These are phyloP conservation scores for Plestiodon gilberti DNA, from an alignment of 2,113 vertebrate species.

Conservation along the genomic window DNA sequence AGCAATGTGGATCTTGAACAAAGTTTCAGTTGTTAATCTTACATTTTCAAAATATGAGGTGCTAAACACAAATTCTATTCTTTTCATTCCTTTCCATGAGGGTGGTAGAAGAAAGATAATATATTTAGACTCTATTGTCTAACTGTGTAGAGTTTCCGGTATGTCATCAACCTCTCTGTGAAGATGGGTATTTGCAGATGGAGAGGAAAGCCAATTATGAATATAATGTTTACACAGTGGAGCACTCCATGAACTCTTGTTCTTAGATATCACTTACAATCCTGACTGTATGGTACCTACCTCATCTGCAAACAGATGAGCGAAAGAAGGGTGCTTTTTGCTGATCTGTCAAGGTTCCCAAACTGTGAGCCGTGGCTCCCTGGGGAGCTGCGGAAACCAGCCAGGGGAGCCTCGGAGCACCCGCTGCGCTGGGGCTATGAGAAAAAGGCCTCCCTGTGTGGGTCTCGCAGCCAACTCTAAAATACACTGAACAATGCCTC, in stretches of 20 bases:
- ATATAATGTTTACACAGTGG: background rate
- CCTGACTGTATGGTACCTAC: no score
- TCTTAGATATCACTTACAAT: background rate
- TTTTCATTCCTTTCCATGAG: background rate
- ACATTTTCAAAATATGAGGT: background rate
- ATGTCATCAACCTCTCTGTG: background rate
- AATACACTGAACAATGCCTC: no score
- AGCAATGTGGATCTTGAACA: background rate
- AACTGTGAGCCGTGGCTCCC: no score
- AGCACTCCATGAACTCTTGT: background rate
- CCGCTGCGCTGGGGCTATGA: no score
- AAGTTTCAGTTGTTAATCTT: background rate
- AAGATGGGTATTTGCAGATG: background rate
- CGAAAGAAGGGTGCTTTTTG: no score
- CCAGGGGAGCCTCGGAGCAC: no score
- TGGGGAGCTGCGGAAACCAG: no score
- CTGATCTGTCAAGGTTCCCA: no score
- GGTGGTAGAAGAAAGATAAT: background rate
- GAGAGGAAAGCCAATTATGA: background rate
- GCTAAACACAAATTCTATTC: background rate
- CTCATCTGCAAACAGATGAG: no score
- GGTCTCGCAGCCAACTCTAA: no score
- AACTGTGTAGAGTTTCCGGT: background rate
- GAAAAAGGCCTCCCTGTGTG: no score
- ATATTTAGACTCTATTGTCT: no score